Percentiles rank a stretch among this genome's conserved stretches.
These are phyloP conservation scores for Crocuta crocuta DNA, from an alignment of 2,113 vertebrate species.

Conservation along the genomic window DNA sequence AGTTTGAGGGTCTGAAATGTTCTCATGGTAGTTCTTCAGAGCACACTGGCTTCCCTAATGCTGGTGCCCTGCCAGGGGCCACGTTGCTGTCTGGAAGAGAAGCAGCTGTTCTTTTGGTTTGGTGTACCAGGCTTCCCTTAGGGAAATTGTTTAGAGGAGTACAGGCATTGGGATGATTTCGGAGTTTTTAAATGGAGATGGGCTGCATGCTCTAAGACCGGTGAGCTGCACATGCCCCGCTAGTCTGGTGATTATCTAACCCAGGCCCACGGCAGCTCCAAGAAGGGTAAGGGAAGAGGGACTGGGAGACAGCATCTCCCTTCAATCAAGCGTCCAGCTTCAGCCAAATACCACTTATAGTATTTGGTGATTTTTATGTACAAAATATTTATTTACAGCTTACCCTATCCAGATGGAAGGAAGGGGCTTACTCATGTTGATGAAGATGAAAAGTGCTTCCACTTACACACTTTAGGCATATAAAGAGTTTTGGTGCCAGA, in stretches of 20 bases:
- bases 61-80: neutral
- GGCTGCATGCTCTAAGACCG: neutral
- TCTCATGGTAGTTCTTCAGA: slow-evolving; percentile 50
- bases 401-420: slow-evolving; percentile 5
- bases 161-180: slow-evolving; percentile 40
- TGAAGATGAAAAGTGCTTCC: neutral
- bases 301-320: neutral
- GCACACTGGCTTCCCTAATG: slow-evolving; percentile 9
- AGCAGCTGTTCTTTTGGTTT: slow-evolving; percentile 2
- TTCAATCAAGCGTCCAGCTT: neutral
- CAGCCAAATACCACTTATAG: neutral
- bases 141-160: neutral
- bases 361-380: slow-evolving; percentile 48
- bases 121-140: neutral
- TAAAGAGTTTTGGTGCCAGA: neutral
- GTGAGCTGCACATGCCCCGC: neutral
- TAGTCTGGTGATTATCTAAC: neutral
- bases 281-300: neutral
- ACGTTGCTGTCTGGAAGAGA: neutral
- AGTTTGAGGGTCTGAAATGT: neutral
- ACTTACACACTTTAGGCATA: neutral
- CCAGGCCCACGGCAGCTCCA: neutral
- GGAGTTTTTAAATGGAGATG: slow-evolving; percentile 46
- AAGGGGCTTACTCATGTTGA: neutral
- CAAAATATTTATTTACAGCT: slow-evolving; percentile 47